Evolutionary conservation across 2,888 invertebrate species (phyloP).

Genomic region (Archips crataeganus): DNA sequence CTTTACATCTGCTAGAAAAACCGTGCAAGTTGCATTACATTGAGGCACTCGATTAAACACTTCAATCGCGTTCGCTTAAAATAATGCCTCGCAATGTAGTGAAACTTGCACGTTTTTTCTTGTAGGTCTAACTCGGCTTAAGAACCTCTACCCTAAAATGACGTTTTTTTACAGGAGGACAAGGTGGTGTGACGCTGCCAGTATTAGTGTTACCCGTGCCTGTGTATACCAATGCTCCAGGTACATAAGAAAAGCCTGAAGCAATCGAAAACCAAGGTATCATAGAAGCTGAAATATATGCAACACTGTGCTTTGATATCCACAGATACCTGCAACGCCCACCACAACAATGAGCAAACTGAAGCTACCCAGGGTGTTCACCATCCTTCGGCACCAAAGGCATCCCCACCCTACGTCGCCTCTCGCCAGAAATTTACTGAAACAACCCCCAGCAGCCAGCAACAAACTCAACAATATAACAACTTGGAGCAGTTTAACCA

Average conservation of each 20-base stretch:
- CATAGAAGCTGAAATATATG: not conserved
- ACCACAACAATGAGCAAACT: conserved; percentile 9
- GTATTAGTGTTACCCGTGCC: conserved; percentile 43
- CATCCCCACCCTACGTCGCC: not conserved
- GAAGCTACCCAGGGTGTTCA: not conserved
- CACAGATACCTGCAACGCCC: conserved; percentile 21
- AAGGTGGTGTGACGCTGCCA: conserved; percentile 33
- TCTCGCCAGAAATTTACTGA: conserved; percentile 13
- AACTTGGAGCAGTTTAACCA: conserved; percentile 4
- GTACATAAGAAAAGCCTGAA: not conserved
- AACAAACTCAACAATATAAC: not conserved
- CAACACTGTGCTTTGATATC: not conserved
- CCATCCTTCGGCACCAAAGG: no score
- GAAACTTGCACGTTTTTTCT: no score
- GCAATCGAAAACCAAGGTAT: no score
- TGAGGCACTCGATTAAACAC: no score
- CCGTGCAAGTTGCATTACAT: no score
- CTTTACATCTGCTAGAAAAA: no score
- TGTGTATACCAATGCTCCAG: conserved; percentile 21
- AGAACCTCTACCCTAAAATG: no score
- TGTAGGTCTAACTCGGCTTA: no score
- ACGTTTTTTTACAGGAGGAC: conserved; percentile 17
- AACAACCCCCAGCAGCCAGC: not conserved
- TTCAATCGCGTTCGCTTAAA: no score
- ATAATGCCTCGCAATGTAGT: no score